Evolutionary conservation across 2,113 vertebrate species (phyloP), one percentile per base, ranked within the genome.

Genomic region (Geococcyx californianus): DNA sequence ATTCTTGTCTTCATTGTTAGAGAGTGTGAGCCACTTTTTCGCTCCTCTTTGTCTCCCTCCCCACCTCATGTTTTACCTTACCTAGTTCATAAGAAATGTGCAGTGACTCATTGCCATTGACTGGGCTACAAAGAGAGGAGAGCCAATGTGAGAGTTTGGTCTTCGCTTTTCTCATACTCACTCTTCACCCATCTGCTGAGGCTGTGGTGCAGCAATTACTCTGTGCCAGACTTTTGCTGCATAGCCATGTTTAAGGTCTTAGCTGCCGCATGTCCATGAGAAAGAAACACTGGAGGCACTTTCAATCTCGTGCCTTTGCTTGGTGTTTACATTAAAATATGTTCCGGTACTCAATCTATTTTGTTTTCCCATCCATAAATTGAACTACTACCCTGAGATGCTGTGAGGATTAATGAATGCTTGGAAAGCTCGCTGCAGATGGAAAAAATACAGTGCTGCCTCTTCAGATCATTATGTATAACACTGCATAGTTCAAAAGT

Each of bases 361-460:
- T 91, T 96, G 90, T 91, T 95, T 96, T 91, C 68, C 58, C 64
- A 75, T 96, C 90, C 47, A 87, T 95, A 91, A 96, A 83, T 94
- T 95, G 75, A 95, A 91, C 82, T 77, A 36, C 75, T 91, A 90
- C 85, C 74, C 47, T 80, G 95, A 95, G 85, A 80, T 95, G 83
- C 68, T 81, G 72, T 68, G 76, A 93, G 92, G 85, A 93, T 87
- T 96, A 93, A 93, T 95, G 88, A 96, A 70, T 42, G 82, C 76
- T 95, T 92, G 79, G 90, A 92, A 95, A 81, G 72, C 73, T 93
- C 72, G 18, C 74, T 92, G 89, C 89, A 93, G 87, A 87, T 91
- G 55, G 81, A 77, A 69, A 93, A 95, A 95, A 67, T 58, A 76
- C 49, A 87, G 67, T 69, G 70, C 78, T 94, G 63, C 82, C 78